Base-by-base conservation (phyloP, 2,888 invertebrate species). In the Caradrina kadenii region DNA sequence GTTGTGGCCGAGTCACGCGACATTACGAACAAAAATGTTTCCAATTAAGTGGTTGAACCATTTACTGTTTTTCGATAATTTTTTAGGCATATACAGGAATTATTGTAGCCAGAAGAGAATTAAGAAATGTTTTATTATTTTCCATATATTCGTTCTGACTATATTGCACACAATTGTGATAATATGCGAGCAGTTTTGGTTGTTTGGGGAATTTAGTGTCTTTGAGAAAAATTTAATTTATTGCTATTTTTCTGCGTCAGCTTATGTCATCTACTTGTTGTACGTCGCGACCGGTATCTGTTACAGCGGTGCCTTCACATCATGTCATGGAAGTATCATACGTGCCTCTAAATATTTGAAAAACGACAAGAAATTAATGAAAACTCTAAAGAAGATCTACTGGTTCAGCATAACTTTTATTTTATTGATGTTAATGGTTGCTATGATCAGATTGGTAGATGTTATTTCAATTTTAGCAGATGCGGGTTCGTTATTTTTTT, bases 31-130 rank as follows among this genome's bases (percentile, higher is more conserved):
- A 60, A 22, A 26, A 3, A 66, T 66, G 66, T 55, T 26, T 8
- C 13, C 39, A 13, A 17, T 11, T 2, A 68, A 68, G 17, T 21
- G 19, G 17, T 4, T 68, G 17, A 55, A 55, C 3, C 13, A 15
- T 2, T 48, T 68, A n/a, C 17, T 68, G 6, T 42, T 49, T 2
- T 0, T 67, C 0, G 67, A 67, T 11, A 67, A 67, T 67, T 2
- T 68, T 1, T 49, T 67, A 21, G 67, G 68, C n/a, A 49, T 55
- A 11, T 21, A 68, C 39, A 49, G 68, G 19, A 68, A 39, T 49
- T 67, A 39, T 13, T 39, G 21, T 22, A 21, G 2, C 7, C 53
- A 54, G 45, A 63, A 53, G 0, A 66, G 2, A n/a, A 35, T 31
- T 7, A 64, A 22, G 35, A 66, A 66, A 45, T 35, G 10, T n/a